Percentiles rank a stretch among this genome's conserved stretches.
Evolutionary conservation across 2,113 vertebrate genomes (phyloP).

Genomic region (Misgurnus anguillicaudatus): DNA sequence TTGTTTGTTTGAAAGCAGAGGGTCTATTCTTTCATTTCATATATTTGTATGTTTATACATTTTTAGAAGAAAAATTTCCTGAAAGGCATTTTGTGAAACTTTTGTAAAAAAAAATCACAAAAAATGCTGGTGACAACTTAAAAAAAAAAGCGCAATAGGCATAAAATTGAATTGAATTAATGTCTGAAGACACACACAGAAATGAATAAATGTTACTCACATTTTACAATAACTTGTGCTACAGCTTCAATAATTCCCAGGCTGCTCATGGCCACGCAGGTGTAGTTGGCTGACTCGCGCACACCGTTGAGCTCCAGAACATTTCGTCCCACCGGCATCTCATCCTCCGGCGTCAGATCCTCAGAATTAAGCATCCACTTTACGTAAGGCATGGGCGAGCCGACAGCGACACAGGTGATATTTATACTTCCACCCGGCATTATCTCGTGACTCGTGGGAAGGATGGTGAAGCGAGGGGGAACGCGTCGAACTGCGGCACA

Average conservation of each 20-base stretch:
- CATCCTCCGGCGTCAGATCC: constrained; percentile 94
- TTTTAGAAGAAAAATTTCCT: too few species aligned
- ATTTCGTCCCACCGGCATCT: constrained; percentile 96
- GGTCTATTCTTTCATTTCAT: too few species aligned
- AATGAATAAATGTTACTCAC: constrained; percentile 73
- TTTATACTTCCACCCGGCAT: constrained; percentile 98
- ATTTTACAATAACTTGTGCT: constrained; percentile 96
- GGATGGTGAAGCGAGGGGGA: constrained; percentile 95
- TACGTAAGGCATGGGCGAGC: constrained; percentile 97
- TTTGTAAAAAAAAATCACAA: too few species aligned
- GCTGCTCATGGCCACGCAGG: constrained; percentile 98
- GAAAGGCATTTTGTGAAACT: too few species aligned
- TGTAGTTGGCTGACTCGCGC: constrained; percentile 97
- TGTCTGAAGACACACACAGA: background rate
- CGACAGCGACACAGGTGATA: constrained; percentile 97
- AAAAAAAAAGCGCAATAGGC: too few species aligned
- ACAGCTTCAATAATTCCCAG: constrained; percentile 93
- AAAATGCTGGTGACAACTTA: too few species aligned
- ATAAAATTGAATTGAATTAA: too few species aligned
- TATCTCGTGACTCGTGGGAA: constrained; percentile 93
- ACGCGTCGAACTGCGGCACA: constrained; percentile 89
- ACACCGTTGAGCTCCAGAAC: constrained; percentile 94
- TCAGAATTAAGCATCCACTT: constrained; percentile 97
- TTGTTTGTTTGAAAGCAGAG: too few species aligned
- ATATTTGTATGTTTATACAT: too few species aligned